Percentiles rank a stretch among this genome's conserved stretches.
These are phyloP conservation scores for Campylomormyrus numenius DNA, from an alignment of 2,113 vertebrate species.

Conservation along the genomic window DNA sequence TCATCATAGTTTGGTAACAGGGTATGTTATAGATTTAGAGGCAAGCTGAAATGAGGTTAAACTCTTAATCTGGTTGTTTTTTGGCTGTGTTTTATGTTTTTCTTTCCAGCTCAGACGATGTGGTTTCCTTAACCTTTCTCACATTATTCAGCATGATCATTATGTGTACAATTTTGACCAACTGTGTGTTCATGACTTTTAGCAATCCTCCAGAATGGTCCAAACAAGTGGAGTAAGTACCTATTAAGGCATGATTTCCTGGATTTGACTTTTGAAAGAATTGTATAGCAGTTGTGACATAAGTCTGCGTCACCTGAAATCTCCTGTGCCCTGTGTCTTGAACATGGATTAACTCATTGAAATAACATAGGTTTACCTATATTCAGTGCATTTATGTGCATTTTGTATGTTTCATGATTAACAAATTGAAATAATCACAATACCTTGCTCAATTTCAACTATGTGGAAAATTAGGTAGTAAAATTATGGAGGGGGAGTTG, in stretches of 20 bases:
- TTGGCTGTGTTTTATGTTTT: not conserved
- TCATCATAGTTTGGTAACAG: not conserved
- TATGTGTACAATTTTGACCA: conserved; percentile 88
- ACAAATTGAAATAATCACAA: not conserved
- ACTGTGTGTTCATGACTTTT: conserved; percentile 90
- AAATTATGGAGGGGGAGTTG: not conserved
- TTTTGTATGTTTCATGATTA: not conserved
- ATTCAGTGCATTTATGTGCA: not conserved
- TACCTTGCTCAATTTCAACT: not conserved
- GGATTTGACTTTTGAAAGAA: not conserved
- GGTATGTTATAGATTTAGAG: not conserved
- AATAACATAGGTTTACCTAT: not conserved
- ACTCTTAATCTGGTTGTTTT: not conserved
- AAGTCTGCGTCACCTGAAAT: not conserved
- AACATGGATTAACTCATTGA: not conserved
- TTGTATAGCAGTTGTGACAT: not conserved
- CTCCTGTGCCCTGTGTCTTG: not conserved
- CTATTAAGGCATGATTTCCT: not conserved
- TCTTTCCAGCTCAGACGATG: not conserved
- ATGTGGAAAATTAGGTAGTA: not conserved
- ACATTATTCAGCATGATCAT: conserved; percentile 91
- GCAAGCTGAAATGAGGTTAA: not conserved
- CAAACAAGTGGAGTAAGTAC: conserved; percentile 84
- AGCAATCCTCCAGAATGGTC: conserved; percentile 85
- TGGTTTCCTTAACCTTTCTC: conserved; percentile 38